Percentiles rank a stretch among this genome's conserved stretches.
These are phyloP conservation scores for Brotula barbata DNA, from an alignment of 2,797 vertebrate species.

Conservation along the genomic window DNA sequence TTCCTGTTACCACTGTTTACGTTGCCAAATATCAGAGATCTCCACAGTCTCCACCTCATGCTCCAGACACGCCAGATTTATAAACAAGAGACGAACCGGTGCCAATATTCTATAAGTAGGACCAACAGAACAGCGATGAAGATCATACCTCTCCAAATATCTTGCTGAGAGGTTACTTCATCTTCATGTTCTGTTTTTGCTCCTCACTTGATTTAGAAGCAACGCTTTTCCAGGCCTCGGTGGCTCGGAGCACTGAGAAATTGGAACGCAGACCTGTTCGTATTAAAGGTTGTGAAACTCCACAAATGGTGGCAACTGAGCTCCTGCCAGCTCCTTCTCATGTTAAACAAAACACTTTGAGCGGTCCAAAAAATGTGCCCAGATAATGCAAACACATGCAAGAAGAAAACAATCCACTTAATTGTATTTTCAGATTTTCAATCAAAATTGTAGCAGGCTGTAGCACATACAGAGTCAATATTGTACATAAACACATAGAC, in stretches of 20 bases:
- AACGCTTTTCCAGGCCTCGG: slow-evolving; percentile 27
- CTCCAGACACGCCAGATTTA: slow-evolving; percentile 59
- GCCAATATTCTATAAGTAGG: slow-evolving; percentile 68
- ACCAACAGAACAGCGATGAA: slow-evolving; percentile 44
- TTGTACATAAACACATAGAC: slow-evolving; percentile 18
- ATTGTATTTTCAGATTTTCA: not conserved
- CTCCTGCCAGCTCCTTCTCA: slow-evolving; percentile 3
- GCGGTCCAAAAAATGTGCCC: slow-evolving; percentile 20
- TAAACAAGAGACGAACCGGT: slow-evolving; percentile 58
- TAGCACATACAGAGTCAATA: slow-evolving; percentile 16
- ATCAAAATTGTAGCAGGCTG: not conserved
- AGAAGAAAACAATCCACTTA: not conserved
- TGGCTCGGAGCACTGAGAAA: slow-evolving; percentile 19
- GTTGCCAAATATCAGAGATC: slow-evolving; percentile 77
- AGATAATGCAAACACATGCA: not conserved
- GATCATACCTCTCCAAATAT: slow-evolving; percentile 59
- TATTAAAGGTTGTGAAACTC: slow-evolving; percentile 41
- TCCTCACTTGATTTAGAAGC: slow-evolving; percentile 47
- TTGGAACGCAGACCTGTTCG: slow-evolving; percentile 34
- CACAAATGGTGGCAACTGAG: slow-evolving; percentile 36
- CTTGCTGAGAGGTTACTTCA: slow-evolving; percentile 59
- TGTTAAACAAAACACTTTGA: slow-evolving; percentile 26
- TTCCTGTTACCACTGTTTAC: slow-evolving; percentile 74
- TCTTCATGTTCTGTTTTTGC: slow-evolving; percentile 62
- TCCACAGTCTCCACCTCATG: slow-evolving; percentile 64